These are phyloP conservation scores for Rotaria socialis DNA, from an alignment of 2,888 invertebrate species.

Conservation along the genomic window DNA sequence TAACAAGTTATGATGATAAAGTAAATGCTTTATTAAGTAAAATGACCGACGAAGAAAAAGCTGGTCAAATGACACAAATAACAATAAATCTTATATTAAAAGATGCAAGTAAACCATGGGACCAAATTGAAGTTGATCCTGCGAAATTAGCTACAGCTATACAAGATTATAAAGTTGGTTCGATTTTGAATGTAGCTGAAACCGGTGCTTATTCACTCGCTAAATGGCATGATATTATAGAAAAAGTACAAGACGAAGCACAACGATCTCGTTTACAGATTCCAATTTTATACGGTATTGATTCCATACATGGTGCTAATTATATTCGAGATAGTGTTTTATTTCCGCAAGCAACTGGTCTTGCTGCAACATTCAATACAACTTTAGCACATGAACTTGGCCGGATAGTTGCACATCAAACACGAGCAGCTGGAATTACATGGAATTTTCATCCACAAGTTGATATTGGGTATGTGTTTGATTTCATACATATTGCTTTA, in stretches of 20 bases:
- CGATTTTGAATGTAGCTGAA: constrained; percentile 38
- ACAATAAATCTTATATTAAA: constrained; percentile 19
- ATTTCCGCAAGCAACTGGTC: constrained; percentile 39
- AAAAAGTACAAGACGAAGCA: constrained; percentile 34
- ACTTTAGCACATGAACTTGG: constrained; percentile 30
- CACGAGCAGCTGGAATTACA: constrained; percentile 41
- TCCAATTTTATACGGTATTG: constrained; percentile 39
- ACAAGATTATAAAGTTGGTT: constrained; percentile 33
- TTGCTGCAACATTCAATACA: constrained; percentile 38
- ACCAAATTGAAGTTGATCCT: constrained; percentile 33
- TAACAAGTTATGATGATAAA: neutral
- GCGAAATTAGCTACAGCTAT: constrained; percentile 15
- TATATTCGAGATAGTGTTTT: constrained; percentile 37
- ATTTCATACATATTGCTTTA: no score
- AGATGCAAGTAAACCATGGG: neutral
- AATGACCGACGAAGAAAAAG: constrained; percentile 39
- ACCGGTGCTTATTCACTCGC: constrained; percentile 12
- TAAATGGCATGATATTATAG: constrained; percentile 36
- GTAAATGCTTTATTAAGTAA: neutral
- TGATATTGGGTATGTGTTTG: constrained; percentile 19
- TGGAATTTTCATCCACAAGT: constrained; percentile 43
- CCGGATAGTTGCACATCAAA: constrained; percentile 35
- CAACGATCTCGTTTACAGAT: neutral
- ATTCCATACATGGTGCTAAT: constrained; percentile 43
- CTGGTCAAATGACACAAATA: constrained; percentile 45